Evolutionary conservation across 2,888 invertebrate species (phyloP).

Genomic region (Apocheima hispidaria): DNA sequence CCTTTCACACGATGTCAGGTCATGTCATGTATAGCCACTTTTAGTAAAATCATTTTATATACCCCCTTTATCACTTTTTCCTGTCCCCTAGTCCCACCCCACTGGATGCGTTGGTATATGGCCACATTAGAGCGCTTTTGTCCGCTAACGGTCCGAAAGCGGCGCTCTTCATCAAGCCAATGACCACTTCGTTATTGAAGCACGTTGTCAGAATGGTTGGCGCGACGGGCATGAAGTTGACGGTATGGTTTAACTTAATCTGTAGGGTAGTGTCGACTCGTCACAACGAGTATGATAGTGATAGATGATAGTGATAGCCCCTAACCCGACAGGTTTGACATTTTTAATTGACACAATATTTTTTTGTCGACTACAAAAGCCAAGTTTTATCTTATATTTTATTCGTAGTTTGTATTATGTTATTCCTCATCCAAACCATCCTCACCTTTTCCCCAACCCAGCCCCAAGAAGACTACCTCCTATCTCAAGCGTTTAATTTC

Average conservation of each 20-base stretch:
- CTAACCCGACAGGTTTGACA: too few relatives aligned
- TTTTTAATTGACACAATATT: too few relatives aligned
- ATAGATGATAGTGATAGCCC: too few relatives aligned
- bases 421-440: neutral
- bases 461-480: slow-evolving; percentile 75
- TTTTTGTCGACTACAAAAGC: too few relatives aligned
- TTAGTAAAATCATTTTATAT: too few relatives aligned
- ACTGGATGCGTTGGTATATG: slow-evolving; percentile 92
- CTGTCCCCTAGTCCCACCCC: slow-evolving; percentile 87
- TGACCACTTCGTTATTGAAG: slow-evolving; percentile 74
- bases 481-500: slow-evolving; percentile 66
- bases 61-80: neutral
- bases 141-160: slow-evolving; percentile 70
- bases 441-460: slow-evolving; percentile 37
- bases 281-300: too few relatives aligned
- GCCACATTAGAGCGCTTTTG: slow-evolving; percentile 84
- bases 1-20: too few relatives aligned
- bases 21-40: too few relatives aligned
- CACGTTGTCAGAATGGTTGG: slow-evolving; percentile 64
- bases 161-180: slow-evolving; percentile 66
- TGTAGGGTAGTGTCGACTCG: too few relatives aligned
- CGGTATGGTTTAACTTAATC: slow-evolving; percentile 54
- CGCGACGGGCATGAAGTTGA: slow-evolving; percentile 64
- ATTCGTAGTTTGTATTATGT: neutral
- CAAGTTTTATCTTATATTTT: too few relatives aligned